Evolutionary conservation across 2,888 invertebrate species (phyloP).

Genomic region (Diarsia dahlii): DNA sequence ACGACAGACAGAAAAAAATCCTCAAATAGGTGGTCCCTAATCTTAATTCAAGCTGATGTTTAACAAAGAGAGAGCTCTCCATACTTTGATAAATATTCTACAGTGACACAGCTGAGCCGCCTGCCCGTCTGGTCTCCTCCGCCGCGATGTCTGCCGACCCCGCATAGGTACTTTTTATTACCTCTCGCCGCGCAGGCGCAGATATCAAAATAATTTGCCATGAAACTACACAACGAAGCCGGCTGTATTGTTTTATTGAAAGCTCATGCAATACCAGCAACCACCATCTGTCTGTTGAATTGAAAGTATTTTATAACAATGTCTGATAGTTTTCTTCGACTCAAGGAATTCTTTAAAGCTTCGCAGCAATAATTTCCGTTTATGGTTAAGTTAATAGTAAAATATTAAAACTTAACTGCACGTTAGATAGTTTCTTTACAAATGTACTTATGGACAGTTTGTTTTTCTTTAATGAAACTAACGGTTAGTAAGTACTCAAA

Average conservation of each 20-base stretch:
- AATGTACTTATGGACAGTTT: background rate
- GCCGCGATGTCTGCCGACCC: slow-evolving; percentile 66
- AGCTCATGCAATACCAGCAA: slow-evolving; percentile 17
- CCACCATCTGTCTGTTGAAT: slow-evolving; percentile 40
- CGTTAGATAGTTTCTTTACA: background rate
- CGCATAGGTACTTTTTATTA: slow-evolving; percentile 54
- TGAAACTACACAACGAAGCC: slow-evolving; percentile 47
- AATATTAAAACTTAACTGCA: background rate
- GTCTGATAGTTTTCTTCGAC: background rate
- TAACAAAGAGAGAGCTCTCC: background rate
- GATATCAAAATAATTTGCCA: slow-evolving; percentile 61
- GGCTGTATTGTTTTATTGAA: slow-evolving; percentile 53
- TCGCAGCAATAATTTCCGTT: background rate
- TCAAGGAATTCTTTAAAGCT: slow-evolving; percentile 5
- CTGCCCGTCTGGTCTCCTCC: slow-evolving; percentile 60
- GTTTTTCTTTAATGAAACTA: background rate
- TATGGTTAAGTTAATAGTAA: slow-evolving; percentile 3
- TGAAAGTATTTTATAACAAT: slow-evolving; percentile 21
- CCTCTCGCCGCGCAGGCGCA: slow-evolving; percentile 38
- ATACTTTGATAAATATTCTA: background rate
- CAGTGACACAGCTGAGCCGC: slow-evolving; percentile 43
- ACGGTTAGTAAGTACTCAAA: background rate
- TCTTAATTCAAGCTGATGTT: background rate
- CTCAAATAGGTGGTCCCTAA: background rate
- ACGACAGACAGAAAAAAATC: background rate